Evolutionary conservation across 2,113 vertebrate species (phyloP).

Genomic region (Marmota flaviventris): DNA sequence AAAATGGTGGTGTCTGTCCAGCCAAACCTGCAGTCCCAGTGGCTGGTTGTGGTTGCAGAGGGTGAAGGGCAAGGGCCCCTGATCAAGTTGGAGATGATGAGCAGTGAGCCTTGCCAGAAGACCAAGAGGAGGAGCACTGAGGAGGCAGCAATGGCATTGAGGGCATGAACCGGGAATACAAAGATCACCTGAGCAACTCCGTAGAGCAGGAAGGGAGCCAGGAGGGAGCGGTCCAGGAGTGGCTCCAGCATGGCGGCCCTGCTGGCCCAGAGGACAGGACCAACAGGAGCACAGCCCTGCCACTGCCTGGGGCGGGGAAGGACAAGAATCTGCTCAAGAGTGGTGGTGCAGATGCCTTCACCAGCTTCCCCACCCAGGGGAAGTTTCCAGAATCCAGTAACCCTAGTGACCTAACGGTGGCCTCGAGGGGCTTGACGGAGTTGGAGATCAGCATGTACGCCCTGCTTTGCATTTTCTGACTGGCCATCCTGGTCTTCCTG

Average conservation of each 20-base stretch:
- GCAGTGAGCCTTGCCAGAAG: conserved; percentile 97
- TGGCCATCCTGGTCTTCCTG: conserved; percentile 98
- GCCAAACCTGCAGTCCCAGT: conserved; percentile 87
- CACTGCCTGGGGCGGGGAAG: conserved; percentile 86
- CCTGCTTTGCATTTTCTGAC: conserved; percentile 96
- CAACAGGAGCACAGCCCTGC: conserved; percentile 91
- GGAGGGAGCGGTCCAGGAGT: conserved; percentile 89
- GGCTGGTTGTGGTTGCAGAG: conserved; percentile 92
- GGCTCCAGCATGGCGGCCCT: conserved; percentile 88
- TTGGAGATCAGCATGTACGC: conserved; percentile 99
- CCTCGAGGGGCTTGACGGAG: conserved; percentile 93
- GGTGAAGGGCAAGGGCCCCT: conserved; percentile 94
- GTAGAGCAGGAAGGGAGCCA: conserved; percentile 87
- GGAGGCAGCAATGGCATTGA: conserved; percentile 88
- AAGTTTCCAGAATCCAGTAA: conserved; percentile 88
- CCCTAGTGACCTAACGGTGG: conserved; percentile 92
- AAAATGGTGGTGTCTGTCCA: conserved; percentile 93
- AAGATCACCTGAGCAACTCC: conserved; percentile 90
- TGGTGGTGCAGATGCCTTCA: conserved; percentile 88
- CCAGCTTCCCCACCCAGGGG: conserved; percentile 91
- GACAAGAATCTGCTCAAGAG: conserved; percentile 85
- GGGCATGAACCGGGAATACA: conserved; percentile 82
- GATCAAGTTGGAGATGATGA: conserved; percentile 95
- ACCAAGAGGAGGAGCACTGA: conserved; percentile 90
- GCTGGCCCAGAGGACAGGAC: conserved; percentile 88